phyloP scores from a whole-genome alignment of 2,888 invertebrate species.

The Drosophila mercatorum region DNA sequence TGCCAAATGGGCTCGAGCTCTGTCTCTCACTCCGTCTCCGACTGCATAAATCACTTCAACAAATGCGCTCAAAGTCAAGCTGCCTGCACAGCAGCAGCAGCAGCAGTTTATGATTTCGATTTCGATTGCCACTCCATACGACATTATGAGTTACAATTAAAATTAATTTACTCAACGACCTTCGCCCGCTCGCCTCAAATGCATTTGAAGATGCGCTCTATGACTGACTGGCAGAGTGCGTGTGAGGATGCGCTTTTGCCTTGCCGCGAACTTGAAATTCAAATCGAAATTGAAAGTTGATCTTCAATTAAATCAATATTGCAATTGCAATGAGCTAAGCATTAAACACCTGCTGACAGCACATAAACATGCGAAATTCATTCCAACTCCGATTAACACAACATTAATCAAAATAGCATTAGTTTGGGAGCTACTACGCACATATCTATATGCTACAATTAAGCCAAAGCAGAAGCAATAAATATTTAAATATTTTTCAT shows the following conservation, averaged over 20 bases:
- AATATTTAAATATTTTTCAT: slow-evolving; percentile 25
- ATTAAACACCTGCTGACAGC: slow-evolving; percentile 40
- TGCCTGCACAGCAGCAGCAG: slow-evolving; percentile 37
- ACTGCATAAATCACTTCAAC: slow-evolving; percentile 60
- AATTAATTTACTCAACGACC: slow-evolving; percentile 69
- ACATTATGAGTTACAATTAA: slow-evolving; percentile 51
- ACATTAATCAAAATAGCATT: slow-evolving; percentile 43
- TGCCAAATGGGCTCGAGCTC: slow-evolving; percentile 18
- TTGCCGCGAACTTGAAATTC: slow-evolving; percentile 57
- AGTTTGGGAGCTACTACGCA: slow-evolving; percentile 16
- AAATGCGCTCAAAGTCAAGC: slow-evolving; percentile 72
- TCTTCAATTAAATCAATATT: slow-evolving; percentile 14
- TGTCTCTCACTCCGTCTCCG: neutral
- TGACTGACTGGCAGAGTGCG: slow-evolving; percentile 37
- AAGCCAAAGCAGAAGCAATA: slow-evolving; percentile 9
- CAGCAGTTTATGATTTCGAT: slow-evolving; percentile 25
- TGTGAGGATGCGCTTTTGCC: slow-evolving; percentile 60
- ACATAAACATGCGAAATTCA: slow-evolving; percentile 32
- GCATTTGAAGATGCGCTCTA: slow-evolving; percentile 70
- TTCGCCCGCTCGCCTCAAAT: slow-evolving; percentile 45
- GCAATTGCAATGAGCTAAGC: slow-evolving; percentile 26
- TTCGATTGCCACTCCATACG: slow-evolving; percentile 40
- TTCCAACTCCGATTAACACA: slow-evolving; percentile 26
- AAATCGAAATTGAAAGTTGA: slow-evolving; percentile 34
- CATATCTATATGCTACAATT: slow-evolving; percentile 13